These are phyloP conservation scores for Muschampia plurimacula DNA, from an alignment of 2,888 invertebrate genomes.

Conservation along the genomic window DNA sequence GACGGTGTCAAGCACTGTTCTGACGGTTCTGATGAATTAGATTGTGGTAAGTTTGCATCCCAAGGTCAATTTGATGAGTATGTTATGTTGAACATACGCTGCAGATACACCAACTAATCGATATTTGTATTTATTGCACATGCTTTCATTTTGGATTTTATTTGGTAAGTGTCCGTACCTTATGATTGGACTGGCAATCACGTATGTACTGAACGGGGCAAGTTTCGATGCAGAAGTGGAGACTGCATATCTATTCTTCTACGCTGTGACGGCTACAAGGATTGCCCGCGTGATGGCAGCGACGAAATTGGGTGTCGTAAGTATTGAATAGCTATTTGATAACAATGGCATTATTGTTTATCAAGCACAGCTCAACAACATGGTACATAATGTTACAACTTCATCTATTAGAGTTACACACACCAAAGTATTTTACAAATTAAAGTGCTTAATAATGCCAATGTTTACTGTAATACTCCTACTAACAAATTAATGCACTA, in stretches of 20 bases:
- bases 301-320: conserved; percentile 88
- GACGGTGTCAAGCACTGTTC: conserved; percentile 82
- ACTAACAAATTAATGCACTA: not conserved
- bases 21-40: conserved; percentile 87
- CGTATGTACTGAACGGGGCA: conserved; percentile 78
- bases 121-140: conserved; percentile 52
- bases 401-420: not conserved
- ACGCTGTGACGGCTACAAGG: conserved; percentile 90
- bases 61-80: conserved; percentile 8
- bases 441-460: not conserved
- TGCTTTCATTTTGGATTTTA: conserved; percentile 55
- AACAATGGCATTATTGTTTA: conserved; percentile 26
- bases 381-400: not conserved
- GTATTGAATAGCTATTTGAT: conserved; percentile 57
- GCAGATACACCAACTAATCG: conserved; percentile 22
- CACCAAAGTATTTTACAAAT: not conserved
- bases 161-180: conserved; percentile 70
- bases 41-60: conserved; percentile 73
- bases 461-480: conserved; percentile 5
- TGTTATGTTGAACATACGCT: conserved; percentile 7
- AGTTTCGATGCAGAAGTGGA: conserved; percentile 90
- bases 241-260: conserved; percentile 89
- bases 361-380: not conserved
- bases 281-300: conserved; percentile 88
- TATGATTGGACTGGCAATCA: conserved; percentile 67